Conservation (phyloP, 2,797 vertebrate species). For the Glossophaga mutica region DNA sequence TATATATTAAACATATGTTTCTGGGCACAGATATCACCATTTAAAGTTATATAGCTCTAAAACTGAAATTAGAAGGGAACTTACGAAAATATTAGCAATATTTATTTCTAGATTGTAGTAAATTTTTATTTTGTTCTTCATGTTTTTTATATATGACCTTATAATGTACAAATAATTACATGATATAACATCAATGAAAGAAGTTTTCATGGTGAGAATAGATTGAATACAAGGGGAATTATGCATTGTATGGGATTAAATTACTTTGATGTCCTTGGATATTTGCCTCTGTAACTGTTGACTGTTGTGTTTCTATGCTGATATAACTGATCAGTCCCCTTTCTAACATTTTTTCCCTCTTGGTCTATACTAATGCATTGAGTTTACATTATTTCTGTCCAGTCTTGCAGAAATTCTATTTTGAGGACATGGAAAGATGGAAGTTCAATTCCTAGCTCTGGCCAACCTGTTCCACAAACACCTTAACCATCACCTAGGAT, state of each 20-base stretch:
- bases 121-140: conserved; percentile 4
- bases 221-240: background rate
- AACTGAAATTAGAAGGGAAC: background rate
- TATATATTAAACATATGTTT: background rate
- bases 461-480: background rate
- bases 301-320: background rate
- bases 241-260: background rate
- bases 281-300: background rate
- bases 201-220: background rate
- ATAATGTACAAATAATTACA: background rate
- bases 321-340: background rate
- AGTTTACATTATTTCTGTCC: background rate
- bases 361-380: background rate
- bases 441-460: background rate
- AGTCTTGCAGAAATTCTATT: background rate
- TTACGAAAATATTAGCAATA: background rate
- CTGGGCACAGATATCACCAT: background rate
- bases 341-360: background rate
- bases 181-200: background rate
- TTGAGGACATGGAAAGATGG: background rate
- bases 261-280: background rate
- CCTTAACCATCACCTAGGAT: background rate
- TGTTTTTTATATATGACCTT: background rate
- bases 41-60: background rate
- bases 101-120: background rate